A percentile compares a stretch with the other conserved stretches of the same genome.
These are phyloP conservation scores for Cataglyphis cursor DNA, from an alignment of 2,888 invertebrate genomes.

Conservation along the genomic window DNA sequence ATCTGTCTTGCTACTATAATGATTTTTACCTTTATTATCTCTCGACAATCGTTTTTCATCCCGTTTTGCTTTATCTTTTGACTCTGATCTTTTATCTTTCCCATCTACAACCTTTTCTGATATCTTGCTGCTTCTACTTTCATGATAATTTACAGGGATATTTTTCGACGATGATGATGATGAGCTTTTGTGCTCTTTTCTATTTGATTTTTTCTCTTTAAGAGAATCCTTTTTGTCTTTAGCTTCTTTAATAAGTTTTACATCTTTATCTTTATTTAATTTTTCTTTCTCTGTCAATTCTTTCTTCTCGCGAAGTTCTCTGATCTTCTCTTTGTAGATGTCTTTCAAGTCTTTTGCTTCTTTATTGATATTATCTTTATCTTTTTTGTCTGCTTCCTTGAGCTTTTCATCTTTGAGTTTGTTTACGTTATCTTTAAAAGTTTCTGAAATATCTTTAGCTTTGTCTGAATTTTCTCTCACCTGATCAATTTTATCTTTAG, in stretches of 20 bases:
- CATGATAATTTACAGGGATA: conserved; percentile 78
- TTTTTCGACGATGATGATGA: conserved; percentile 76
- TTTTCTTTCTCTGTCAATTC: conserved; percentile 85
- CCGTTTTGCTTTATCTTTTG: conserved; percentile 77
- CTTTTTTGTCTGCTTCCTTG: conserved; percentile 80
- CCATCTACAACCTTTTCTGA: conserved; percentile 72
- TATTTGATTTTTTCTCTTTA: conserved; percentile 80
- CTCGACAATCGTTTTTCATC: conserved; percentile 76
- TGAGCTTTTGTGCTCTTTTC: conserved; percentile 79
- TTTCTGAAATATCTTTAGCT: conserved; percentile 73
- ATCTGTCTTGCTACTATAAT: conserved; percentile 64
- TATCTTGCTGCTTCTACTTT: conserved; percentile 77
- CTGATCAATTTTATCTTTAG: conserved; percentile 71
- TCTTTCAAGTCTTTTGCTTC: conserved; percentile 84
- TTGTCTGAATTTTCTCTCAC: conserved; percentile 69
- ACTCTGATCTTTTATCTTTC: conserved; percentile 80
- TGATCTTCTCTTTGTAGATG: conserved; percentile 85
- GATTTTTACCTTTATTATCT: conserved; percentile 70
- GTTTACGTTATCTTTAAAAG: conserved; percentile 64
- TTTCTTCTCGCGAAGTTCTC: conserved; percentile 85
- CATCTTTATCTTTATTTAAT: conserved; percentile 80
- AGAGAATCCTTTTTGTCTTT: conserved; percentile 81
- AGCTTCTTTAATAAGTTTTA: conserved; percentile 79
- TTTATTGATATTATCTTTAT: conserved; percentile 78
- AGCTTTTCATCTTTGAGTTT: conserved; percentile 76